Evolutionary conservation across 2,888 invertebrate genomes (phyloP).

Genomic region (Trachelus troglodyta): DNA sequence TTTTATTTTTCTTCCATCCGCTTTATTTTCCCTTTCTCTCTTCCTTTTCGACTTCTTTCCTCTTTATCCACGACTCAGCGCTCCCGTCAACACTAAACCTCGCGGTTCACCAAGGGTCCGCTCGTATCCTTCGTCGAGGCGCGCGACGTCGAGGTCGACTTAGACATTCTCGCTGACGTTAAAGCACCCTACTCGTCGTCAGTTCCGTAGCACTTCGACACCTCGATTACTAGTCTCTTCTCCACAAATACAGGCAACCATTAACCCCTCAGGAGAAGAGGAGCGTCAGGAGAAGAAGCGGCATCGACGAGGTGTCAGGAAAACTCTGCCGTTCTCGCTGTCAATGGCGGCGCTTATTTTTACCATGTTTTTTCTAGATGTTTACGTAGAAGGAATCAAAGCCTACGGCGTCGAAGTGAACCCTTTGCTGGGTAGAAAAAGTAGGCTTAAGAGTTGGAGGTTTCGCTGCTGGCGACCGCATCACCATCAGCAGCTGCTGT

Average conservation of each 20-base stretch:
- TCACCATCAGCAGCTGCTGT: neutral
- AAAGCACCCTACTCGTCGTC: neutral
- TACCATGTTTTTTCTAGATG: slow-evolving; percentile 16
- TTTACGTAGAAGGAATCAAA: slow-evolving; percentile 13
- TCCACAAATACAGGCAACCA: neutral
- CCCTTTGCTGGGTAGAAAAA: neutral
- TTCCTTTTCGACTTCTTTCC: neutral
- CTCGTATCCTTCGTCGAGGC: neutral
- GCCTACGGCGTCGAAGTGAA: neutral
- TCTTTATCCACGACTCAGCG: neutral
- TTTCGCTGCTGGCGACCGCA: neutral
- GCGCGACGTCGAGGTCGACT: neutral
- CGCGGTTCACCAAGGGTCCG: neutral
- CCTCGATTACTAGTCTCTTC: neutral
- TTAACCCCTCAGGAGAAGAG: neutral
- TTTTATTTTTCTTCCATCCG: neutral
- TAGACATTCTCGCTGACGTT: neutral
- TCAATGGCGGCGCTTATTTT: slow-evolving; percentile 7
- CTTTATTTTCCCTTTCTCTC: slow-evolving; percentile 18
- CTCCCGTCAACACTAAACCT: slow-evolving; percentile 1
- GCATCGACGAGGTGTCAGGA: neutral
- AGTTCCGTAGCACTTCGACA: neutral
- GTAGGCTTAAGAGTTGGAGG: neutral
- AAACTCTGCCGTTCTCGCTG: neutral
- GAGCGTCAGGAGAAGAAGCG: neutral